Percentiles rank a stretch among this genome's conserved stretches.
These are phyloP conservation scores for Sebastes fasciatus DNA, from an alignment of 2,113 vertebrate species.

Conservation along the genomic window DNA sequence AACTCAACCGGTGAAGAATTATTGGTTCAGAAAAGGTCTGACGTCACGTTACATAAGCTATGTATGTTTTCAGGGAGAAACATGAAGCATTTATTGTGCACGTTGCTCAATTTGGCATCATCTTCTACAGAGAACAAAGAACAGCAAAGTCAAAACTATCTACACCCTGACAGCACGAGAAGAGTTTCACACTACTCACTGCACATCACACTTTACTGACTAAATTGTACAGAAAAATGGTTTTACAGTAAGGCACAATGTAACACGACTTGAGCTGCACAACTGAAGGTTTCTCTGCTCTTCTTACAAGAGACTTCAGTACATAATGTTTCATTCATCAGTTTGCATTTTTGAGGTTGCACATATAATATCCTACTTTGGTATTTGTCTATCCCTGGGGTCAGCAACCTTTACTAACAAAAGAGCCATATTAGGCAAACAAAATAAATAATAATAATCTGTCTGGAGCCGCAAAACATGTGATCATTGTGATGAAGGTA, in stretches of 20 bases:
- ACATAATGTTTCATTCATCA: background rate
- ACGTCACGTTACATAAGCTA: background rate
- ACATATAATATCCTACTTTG: background rate
- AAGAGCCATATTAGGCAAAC: too few relatives aligned
- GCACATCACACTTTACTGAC: background rate
- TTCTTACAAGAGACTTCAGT: background rate
- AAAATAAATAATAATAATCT: too few relatives aligned
- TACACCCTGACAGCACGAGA: background rate
- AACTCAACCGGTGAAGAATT: background rate
- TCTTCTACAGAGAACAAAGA: background rate
- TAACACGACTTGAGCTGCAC: too few relatives aligned
- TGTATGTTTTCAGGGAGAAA: background rate
- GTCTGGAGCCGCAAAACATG: too few relatives aligned
- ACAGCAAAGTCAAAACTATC: background rate
- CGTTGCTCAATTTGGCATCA: background rate
- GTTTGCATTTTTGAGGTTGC: background rate
- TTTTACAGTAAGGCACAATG: background rate
- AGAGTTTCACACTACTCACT: background rate
- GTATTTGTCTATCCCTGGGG: background rate
- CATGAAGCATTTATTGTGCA: background rate
- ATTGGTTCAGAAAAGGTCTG: constrained; percentile 14
- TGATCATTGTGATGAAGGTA: too few relatives aligned
- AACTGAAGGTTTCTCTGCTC: background rate
- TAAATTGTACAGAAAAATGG: background rate
- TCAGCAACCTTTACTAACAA: too few relatives aligned